Evolutionary conservation across 2,113 vertebrate genomes (phyloP).

Genomic region (Esox niger): DNA sequence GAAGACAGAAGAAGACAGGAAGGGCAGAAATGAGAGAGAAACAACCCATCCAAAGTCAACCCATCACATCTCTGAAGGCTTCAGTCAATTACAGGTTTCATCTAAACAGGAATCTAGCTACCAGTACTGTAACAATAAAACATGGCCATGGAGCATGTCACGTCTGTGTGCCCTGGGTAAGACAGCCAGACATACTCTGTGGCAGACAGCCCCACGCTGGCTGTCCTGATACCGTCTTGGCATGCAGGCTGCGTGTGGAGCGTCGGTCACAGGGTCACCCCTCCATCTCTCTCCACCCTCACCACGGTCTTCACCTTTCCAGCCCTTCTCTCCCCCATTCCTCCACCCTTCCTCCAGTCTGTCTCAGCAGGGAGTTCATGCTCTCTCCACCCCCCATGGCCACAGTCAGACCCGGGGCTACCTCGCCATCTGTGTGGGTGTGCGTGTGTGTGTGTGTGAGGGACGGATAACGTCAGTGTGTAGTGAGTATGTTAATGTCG

Average conservation of each 20-base stretch:
- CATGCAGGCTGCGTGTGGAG: slow-evolving; percentile 7
- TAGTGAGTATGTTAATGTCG: background rate
- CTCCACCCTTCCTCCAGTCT: no score
- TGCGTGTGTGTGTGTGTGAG: background rate
- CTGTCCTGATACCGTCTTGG: slow-evolving; percentile 1
- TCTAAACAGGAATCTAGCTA: background rate
- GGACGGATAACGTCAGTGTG: no score
- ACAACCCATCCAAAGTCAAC: background rate
- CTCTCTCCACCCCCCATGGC: background rate
- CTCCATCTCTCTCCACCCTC: background rate
- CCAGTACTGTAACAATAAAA: background rate
- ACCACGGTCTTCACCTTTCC: background rate
- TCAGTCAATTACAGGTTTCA: background rate
- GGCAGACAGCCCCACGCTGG: slow-evolving; percentile 1
- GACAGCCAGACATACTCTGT: background rate
- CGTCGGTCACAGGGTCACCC: slow-evolving; percentile 4
- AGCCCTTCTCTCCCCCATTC: background rate
- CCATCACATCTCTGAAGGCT: background rate
- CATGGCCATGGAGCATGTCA: background rate
- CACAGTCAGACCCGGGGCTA: slow-evolving; percentile 1
- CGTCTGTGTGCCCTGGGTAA: background rate
- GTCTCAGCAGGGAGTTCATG: background rate
- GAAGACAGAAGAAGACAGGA: background rate
- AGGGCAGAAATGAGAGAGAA: background rate
- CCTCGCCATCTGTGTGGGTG: slow-evolving; percentile 11